Percentiles rank a stretch among this genome's conserved stretches.
Conservation (phyloP, 1,140 invertebrate species). For the Drosophila neocordata region DNA sequence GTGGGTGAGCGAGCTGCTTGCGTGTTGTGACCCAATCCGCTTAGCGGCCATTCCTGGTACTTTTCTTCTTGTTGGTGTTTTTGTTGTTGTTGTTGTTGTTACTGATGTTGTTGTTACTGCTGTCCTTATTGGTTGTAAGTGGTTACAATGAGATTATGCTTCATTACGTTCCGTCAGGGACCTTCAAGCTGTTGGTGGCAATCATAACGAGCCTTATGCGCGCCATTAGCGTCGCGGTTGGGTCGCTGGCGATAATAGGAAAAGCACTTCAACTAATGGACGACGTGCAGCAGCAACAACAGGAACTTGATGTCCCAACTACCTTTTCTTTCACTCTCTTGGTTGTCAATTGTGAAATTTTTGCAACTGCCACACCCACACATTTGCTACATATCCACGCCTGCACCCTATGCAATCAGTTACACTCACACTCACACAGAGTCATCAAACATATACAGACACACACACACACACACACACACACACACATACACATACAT, state of each 20-base stretch:
- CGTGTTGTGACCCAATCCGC: conserved; percentile 68
- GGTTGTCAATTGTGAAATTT: conserved; percentile 60
- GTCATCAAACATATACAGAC: not conserved
- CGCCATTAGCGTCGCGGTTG: conserved; percentile 70
- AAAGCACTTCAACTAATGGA: conserved; percentile 75
- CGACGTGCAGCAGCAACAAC: conserved; percentile 32
- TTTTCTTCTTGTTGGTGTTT: conserved; percentile 14
- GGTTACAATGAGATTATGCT: conserved; percentile 76
- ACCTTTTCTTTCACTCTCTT: not conserved
- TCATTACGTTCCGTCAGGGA: conserved; percentile 64
- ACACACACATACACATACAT: conserved; percentile 5
- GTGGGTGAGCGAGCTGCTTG: conserved; percentile 13
- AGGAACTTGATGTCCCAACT: not conserved
- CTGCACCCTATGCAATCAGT: conserved; percentile 4
- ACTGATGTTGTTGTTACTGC: conserved; percentile 23
- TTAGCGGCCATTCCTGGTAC: conserved; percentile 44
- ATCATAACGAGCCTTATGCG: conserved; percentile 77
- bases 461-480: conserved; percentile 17
- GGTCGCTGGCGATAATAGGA: conserved; percentile 68
- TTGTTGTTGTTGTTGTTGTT: conserved; percentile 25
- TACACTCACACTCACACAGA: conserved; percentile 11
- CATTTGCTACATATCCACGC: not conserved
- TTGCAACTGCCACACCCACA: conserved; percentile 30
- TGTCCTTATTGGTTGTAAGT: conserved; percentile 79
- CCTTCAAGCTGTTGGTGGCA: conserved; percentile 45